Evolutionary conservation across 2,113 vertebrate genomes (phyloP).

Genomic region (Cyanoderma ruficeps): DNA sequence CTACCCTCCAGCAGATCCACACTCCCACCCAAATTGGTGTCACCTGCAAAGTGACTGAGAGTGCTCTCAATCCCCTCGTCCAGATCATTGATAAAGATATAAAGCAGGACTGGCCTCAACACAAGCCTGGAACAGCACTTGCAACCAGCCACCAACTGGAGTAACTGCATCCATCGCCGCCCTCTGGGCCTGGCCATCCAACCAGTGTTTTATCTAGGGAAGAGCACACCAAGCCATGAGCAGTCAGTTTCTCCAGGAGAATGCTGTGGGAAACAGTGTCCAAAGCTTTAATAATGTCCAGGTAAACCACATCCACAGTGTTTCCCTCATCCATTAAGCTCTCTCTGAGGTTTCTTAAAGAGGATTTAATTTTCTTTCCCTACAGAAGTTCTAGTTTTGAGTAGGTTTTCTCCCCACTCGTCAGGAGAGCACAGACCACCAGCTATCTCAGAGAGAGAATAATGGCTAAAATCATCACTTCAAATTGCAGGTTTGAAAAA

Average conservation of each 20-base stretch:
- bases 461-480: background rate
- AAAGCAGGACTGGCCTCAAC: background rate
- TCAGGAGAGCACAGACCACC: background rate
- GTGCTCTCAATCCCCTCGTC: fast-evolving
- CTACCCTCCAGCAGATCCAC: background rate
- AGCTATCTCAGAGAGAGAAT: background rate
- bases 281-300: background rate
- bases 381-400: background rate
- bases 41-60: background rate
- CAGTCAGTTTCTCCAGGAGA: background rate
- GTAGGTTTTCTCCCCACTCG: background rate
- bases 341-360: background rate
- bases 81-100: background rate
- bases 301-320: background rate
- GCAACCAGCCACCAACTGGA: background rate
- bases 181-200: background rate
- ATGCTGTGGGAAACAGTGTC: background rate
- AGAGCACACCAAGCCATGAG: background rate
- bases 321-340: background rate
- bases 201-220: background rate
- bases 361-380: background rate
- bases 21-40: background rate
- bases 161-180: background rate
- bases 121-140: background rate
- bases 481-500: background rate